These are phyloP conservation scores for Poeciliopsis gracilis DNA, from an alignment of 2,797 vertebrate genomes.

Conservation along the genomic window DNA sequence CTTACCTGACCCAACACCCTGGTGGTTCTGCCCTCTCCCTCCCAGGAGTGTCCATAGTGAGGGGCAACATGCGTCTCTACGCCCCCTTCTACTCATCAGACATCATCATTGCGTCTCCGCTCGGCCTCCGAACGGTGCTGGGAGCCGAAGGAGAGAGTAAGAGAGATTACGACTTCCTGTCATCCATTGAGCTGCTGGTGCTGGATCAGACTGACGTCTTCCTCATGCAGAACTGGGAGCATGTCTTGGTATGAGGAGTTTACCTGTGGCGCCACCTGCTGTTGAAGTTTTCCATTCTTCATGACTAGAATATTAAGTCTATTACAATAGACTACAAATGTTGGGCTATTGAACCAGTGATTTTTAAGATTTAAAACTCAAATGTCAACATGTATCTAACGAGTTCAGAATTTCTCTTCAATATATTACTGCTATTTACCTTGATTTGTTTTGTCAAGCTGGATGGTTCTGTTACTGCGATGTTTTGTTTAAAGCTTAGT, in stretches of 20 bases:
- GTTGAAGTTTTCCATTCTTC: not conserved
- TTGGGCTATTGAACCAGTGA: not conserved
- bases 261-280: conserved; percentile 33
- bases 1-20: not conserved
- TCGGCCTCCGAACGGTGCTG: conserved; percentile 93
- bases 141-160: conserved; percentile 90
- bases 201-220: conserved; percentile 94
- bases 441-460: not conserved
- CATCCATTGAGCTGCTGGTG: conserved; percentile 92
- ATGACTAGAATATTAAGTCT: not conserved
- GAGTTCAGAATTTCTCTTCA: not conserved
- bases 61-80: conserved; percentile 90
- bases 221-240: conserved; percentile 99
- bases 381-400: not conserved
- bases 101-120: conserved; percentile 93
- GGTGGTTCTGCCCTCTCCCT: conserved; percentile 6
- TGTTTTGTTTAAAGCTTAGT: not conserved
- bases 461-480: not conserved
- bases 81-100: conserved; percentile 97
- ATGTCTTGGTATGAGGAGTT: conserved; percentile 85
- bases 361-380: not conserved
- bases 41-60: conserved; percentile 90
- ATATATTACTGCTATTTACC: not conserved
- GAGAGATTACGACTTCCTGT: conserved; percentile 95
- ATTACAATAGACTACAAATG: not conserved